Base-by-base conservation (phyloP, 2,888 invertebrate species). In the Trachelus troglodyta region DNA sequence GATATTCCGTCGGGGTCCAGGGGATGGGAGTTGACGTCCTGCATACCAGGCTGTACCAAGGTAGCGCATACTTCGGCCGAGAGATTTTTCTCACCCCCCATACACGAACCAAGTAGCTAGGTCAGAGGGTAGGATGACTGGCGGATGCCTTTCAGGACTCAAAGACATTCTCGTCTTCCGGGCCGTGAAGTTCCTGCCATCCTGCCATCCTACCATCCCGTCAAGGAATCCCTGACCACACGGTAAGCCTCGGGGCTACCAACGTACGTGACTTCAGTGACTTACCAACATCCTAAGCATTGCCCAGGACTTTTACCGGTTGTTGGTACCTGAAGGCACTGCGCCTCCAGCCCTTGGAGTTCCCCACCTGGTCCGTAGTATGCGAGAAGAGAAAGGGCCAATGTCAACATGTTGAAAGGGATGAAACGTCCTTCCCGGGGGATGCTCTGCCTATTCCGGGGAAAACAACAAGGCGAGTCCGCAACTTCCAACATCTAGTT, bases 141-240 rank as follows among this genome's bases (percentile, higher is more conserved):
- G 40, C 79, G 81, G 82, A 90, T 90, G 89, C 90, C 90, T 90
- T 86, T 83, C 87, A 85, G 86, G 85, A 90, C 87, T 90, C 91
- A 91, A 91, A 91, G 91, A 91, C 91, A 91, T 91, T 91, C 91
- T 89, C 89, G 85, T 87, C 90, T 89, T 88, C 85, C 85, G 87
- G 87, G 87, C 86, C 85, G 87, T 81, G 85, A 90, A 90, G 88
- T 89, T 89, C 87, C 85, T 83, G 84, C 86, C 83, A 87, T 87
- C 87, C 86, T 80, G 82, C 71, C 56, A 79, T 31, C 31, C 31
- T 31, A n/a, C n/a, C n/a, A n/a, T 77, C 71, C 80, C 30, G 76
- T 79, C 79, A 73, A 79, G 90, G 89, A 89, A 90, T 90, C 89
- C 83, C 90, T 91, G 91, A 91, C 90, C 91, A 89, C 88, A 87